Base-by-base conservation (phyloP, 2,888 invertebrate species). In the Didymodactylos carnosus region DNA sequence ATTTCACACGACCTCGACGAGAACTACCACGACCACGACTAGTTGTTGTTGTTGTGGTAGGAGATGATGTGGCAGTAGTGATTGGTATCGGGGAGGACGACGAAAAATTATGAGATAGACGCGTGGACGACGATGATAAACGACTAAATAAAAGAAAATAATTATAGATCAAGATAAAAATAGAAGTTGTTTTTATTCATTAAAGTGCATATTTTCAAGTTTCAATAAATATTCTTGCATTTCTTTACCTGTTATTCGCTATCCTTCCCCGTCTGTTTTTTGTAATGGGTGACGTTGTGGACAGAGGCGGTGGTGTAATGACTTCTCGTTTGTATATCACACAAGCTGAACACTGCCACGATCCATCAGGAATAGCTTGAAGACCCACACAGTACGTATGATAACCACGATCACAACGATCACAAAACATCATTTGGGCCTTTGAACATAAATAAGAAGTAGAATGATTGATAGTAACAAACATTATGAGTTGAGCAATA, bases 381-480 rank as follows among this genome's bases (percentile, higher is more conserved):
- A 92, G 84, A 10, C 91, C 91, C 73, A 92, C 90, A 84, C 94
- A 94, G 85, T 90, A 91, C 77, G 91, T 90, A 83, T 94, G 94
- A 85, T 90, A 92, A 39, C 93, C 93, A 81, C 93, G 87, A 85
- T 94, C 94, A 85, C 94, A 94, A 80, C 90, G 88, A 83, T 94
- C 93, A 84, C 94, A 94, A 85, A 90, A 92, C 80, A 94, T 87
- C 91, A 93, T 92, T 84, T 91, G 90, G 80, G 91, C 91, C 85
- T 85, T 79, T 4, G 79, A 79, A 39, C 69, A 41, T 49, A 39
- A 13, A n/a, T n/a, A 39, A n/a, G n/a, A n/a, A n/a, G n/a, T n/a
- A n/a, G n/a, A 19, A 41, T n/a, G 46, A 46, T 62, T n/a, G 29
- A 75, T 13, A 74, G n/a, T n/a, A n/a, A n/a, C n/a, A n/a, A n/a